Conservation (phyloP, 2,888 invertebrate genomes). For the Drosophila mulleri region DNA sequence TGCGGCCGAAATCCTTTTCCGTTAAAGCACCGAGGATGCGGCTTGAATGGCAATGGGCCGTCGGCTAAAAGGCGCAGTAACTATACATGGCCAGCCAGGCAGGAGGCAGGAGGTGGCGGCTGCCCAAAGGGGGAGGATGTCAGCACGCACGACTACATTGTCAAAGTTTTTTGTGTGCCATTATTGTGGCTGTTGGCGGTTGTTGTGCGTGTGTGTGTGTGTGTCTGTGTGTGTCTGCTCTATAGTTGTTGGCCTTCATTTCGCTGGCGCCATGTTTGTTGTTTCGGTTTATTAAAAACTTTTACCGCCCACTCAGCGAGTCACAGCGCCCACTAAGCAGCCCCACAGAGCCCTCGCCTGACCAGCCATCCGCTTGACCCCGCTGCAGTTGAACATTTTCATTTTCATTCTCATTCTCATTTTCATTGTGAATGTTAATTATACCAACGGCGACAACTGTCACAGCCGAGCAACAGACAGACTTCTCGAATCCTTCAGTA, state of each 20-base stretch:
- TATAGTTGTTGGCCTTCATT: slow-evolving; percentile 22
- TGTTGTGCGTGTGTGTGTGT: slow-evolving; percentile 59
- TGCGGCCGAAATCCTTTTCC: slow-evolving; percentile 79
- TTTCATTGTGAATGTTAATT: slow-evolving; percentile 80
- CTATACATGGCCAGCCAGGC: background rate
- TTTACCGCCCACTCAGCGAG: slow-evolving; percentile 33
- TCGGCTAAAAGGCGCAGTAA: slow-evolving; percentile 3
- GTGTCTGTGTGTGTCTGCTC: slow-evolving; percentile 53
- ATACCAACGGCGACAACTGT: slow-evolving; percentile 47
- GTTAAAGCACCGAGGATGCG: slow-evolving; percentile 45
- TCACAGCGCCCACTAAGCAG: background rate
- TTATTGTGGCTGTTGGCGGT: slow-evolving; percentile 74
- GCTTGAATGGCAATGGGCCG: slow-evolving; percentile 29
- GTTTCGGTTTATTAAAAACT: slow-evolving; percentile 79
- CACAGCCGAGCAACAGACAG: slow-evolving; percentile 7
- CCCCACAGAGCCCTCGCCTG: background rate
- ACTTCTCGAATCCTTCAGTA: background rate
- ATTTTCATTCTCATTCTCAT: slow-evolving; percentile 67
- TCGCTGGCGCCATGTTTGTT: slow-evolving; percentile 55
- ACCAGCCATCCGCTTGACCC: background rate
- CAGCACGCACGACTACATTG: slow-evolving; percentile 73
- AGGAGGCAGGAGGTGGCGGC: background rate
- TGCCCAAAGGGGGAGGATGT: background rate
- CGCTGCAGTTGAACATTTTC: slow-evolving; percentile 54
- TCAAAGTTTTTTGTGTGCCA: slow-evolving; percentile 78